These are phyloP conservation scores for Coilia nasus DNA, from an alignment of 2,797 vertebrate genomes.

Conservation along the genomic window DNA sequence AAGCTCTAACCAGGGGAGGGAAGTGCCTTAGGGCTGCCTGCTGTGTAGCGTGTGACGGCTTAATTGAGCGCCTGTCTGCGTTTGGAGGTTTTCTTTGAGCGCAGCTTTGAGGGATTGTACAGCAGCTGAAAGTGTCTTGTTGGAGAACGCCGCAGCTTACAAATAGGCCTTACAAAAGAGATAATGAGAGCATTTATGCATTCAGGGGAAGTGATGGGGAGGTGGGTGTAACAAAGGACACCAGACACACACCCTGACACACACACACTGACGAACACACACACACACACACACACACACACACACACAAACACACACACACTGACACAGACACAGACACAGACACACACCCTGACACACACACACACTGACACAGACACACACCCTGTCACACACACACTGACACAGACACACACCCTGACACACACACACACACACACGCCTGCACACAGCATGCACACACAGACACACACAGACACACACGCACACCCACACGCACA, in stretches of 20 bases:
- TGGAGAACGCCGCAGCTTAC: constrained; percentile 5
- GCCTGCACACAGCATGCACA: background rate
- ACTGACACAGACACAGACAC: background rate
- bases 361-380: background rate
- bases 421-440: background rate
- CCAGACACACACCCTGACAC: constrained; percentile 36
- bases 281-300: background rate
- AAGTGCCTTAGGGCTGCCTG: background rate
- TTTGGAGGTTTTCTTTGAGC: constrained; percentile 11
- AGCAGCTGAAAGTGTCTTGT: constrained; percentile 29
- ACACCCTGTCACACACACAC: constrained; percentile 40
- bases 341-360: background rate
- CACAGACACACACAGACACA: background rate
- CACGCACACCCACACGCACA: background rate
- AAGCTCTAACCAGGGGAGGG: background rate
- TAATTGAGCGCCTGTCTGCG: constrained; percentile 1
- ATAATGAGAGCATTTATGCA: constrained; percentile 36
- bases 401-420: constrained; percentile 12
- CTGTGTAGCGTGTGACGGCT: constrained; percentile 3
- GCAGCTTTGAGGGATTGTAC: background rate
- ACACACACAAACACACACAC: background rate
- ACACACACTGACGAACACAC: constrained; percentile 4
- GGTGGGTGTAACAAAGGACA: constrained; percentile 27
- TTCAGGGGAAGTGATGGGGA: constrained; percentile 14
- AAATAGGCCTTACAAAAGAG: constrained; percentile 32